Evolutionary conservation across 2,888 invertebrate species (phyloP), one percentile per base, ranked within the genome.

Genomic region (Lomographa bimaculata): DNA sequence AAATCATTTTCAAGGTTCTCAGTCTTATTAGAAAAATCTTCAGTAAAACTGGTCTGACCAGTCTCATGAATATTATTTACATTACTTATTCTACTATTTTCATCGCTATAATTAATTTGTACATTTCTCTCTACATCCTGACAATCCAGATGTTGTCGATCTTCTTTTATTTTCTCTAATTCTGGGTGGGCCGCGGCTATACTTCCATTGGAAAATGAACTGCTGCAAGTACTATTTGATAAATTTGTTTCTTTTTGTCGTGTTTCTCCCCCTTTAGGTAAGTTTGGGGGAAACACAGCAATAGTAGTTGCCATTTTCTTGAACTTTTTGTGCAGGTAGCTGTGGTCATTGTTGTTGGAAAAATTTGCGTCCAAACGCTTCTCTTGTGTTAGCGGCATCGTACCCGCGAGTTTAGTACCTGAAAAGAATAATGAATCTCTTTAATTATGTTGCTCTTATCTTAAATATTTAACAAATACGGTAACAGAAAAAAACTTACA

Each of bases 271-370:
- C 65, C 64, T 55, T 71, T 83, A 28, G 70, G 60, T 54, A 73
- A 57, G 57, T 69, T 80, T 45, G 68, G 56, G 35, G 85, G 75
- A 60, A 80, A 81, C 45, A 74, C 72, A 50, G 86, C 67, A 60
- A 85, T 85, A 50, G 89, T 82, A 68, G 92, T 93, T 75, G 94
- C 95, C 90, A 96, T 93, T 83, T 96, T 96, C 87, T 97, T 97
- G 85, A 97, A 97, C 82, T 97, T 97, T 84, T 97, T 97, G 82
- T 97, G 97, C 78, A 96, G 91, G 90, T 97, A 97, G 79, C 94
- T 95, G 70, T 91, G 91, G 70, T 93, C 93, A 83, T 91, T 91
- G 80, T 89, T 89, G 61, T 89, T 89, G 49, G 85, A 72, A 65
- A 89, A 82, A 57, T 79, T 85, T 53, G 73, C 76, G 59, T 89